Evolutionary conservation across 1,140 invertebrate genomes (phyloP).

Genomic region (Drosophila setifemur): DNA sequence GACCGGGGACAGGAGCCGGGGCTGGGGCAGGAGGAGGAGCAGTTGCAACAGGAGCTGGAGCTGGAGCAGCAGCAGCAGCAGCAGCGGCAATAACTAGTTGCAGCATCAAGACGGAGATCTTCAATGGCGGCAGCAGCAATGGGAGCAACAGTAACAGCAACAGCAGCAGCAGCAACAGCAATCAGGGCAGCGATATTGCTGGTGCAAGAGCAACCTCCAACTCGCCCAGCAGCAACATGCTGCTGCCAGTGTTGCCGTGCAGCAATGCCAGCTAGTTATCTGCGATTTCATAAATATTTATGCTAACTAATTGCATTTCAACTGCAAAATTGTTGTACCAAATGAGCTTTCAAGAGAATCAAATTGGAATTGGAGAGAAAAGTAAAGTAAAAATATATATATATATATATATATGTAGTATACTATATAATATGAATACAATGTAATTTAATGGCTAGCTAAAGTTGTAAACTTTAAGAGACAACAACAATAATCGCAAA

Average conservation of each 20-base stretch:
- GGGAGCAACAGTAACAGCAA: slow-evolving; percentile 27
- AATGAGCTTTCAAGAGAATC: slow-evolving; percentile 64
- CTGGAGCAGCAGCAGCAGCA: slow-evolving; percentile 2
- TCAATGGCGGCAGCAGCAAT: slow-evolving; percentile 35
- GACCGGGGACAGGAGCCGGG: not conserved
- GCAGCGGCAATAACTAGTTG: slow-evolving; percentile 27
- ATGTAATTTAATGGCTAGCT: slow-evolving; percentile 53
- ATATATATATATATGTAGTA: not conserved
- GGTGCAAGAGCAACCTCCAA: not conserved
- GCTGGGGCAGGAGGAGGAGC: slow-evolving; percentile 1
- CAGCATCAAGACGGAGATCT: slow-evolving; percentile 35
- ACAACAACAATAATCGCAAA: slow-evolving; percentile 72
- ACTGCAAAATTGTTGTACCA: slow-evolving; percentile 74
- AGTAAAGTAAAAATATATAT: not conserved
- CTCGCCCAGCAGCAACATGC: slow-evolving; percentile 54
- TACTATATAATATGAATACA: slow-evolving; percentile 26
- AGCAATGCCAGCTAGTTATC: slow-evolving; percentile 64
- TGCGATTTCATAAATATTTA: slow-evolving; percentile 28
- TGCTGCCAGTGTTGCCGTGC: slow-evolving; percentile 64
- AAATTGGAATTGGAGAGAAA: not conserved
- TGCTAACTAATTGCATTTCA: slow-evolving; percentile 69
- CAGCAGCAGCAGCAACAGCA: slow-evolving; percentile 54
- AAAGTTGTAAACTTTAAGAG: slow-evolving; percentile 64
- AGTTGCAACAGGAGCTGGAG: slow-evolving; percentile 8
- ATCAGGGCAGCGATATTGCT: slow-evolving; percentile 49